A percentile compares a stretch with the other conserved stretches of the same genome.
Evolutionary conservation across 2,888 invertebrate genomes (phyloP).

Genomic region (Conus canariensis): DNA sequence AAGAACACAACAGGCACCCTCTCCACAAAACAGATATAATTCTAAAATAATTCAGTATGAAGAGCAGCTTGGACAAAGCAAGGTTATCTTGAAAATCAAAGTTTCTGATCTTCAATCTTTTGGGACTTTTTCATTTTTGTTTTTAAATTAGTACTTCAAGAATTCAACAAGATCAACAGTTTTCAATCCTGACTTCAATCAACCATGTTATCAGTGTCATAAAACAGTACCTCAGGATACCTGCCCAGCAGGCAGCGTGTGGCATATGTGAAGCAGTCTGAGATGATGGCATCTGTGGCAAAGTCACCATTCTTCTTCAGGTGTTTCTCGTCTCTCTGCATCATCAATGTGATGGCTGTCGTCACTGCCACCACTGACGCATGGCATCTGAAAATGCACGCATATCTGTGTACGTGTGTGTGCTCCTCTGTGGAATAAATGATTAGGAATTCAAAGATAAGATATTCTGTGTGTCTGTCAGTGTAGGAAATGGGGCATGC

Average conservation of each 20-base stretch:
- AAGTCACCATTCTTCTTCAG: conserved; percentile 68
- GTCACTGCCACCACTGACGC: conserved; percentile 76
- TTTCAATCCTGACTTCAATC: no score
- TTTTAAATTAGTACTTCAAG: background rate
- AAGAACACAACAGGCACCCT: no score
- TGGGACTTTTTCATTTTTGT: background rate
- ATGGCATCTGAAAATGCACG: conserved; percentile 64
- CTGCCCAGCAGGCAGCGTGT: conserved; percentile 56
- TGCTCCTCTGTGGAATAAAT: no score
- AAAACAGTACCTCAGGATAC: conserved; percentile 36
- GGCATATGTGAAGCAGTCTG: conserved; percentile 67
- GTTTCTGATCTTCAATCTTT: background rate
- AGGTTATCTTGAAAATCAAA: background rate
- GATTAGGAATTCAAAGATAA: no score
- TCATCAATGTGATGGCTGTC: conserved; percentile 69
- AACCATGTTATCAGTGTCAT: no score
- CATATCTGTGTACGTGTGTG: no score
- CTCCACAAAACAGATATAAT: no score
- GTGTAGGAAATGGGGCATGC: background rate
- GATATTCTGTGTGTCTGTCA: background rate
- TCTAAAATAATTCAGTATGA: no score
- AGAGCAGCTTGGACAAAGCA: no score
- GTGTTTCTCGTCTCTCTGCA: conserved; percentile 68
- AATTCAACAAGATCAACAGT: no score
- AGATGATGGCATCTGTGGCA: conserved; percentile 67